Evolutionary conservation across 2,797 vertebrate genomes (phyloP), one percentile per base, ranked within the genome.

Genomic region (Psittacula derbiana): DNA sequence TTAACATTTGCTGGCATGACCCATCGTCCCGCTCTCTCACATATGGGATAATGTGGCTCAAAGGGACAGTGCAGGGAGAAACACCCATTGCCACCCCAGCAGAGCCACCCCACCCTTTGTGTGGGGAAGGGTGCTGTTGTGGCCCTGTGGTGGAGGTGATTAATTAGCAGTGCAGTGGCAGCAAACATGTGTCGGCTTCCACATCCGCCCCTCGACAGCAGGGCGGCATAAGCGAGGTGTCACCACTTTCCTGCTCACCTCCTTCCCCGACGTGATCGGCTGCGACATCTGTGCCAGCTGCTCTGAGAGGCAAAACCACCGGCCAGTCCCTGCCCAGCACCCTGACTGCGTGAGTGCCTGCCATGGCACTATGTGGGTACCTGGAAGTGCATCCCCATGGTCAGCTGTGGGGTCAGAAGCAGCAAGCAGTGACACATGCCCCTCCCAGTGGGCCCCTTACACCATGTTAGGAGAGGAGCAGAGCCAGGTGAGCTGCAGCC

Each of bases 251-350:
- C 91, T 15, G 50, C 87, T 96, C 96, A 33, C 83, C 93, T 95
- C 95, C 96, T 92, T 96, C 95, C 90, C 81, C 33, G 90, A 95
- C 58, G 92, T 97, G 93, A 98, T 97, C 71, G 38, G 95, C 95
- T 97, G 96, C 95, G 97, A 98, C 97, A 97, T 66, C 31, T 6
- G 3, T 47, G 50, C 96, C 98, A 98, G 98, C 97, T 98, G 98
- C 94, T 97, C 75, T 2, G 67, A 90, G 94, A 92, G 87, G 86
- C 3, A 2, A 25, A 75, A 25, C 11, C 19, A 2, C 74, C 8
- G 2, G 52, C 86, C 9, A 1, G 50, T 49, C 76, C 86, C 83
- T 38, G 65, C 89, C 41, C 10, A 1, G 70, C 76, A 44, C 40
- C 61, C 57, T 4, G 1, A n/a, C 47, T 28, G 2, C 1, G 0